phyloP scores from a whole-genome alignment of 2,797 vertebrate species.

The Cyprinella venusta region DNA sequence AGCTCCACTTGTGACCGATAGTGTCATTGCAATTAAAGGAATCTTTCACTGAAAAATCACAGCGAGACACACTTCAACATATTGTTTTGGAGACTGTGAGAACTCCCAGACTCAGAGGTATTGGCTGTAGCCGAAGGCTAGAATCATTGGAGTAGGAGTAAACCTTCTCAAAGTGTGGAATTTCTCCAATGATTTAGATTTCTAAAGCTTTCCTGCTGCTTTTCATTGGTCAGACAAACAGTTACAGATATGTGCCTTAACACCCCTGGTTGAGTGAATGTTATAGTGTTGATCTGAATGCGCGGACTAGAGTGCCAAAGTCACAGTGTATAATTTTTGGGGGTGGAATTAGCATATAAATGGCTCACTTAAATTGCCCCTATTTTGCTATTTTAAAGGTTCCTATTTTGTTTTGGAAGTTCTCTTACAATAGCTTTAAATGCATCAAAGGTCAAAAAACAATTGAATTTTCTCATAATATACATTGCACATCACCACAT shows the following conservation, averaged over 20 bases:
- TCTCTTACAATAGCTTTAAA: neutral
- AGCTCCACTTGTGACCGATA: conserved; percentile 60
- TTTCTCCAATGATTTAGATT: neutral
- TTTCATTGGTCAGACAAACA: neutral
- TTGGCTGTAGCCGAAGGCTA: conserved; percentile 51
- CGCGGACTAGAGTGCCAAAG: neutral
- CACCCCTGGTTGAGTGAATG: neutral
- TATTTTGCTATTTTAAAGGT: neutral
- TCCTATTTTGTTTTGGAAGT: neutral
- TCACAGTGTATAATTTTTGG: neutral
- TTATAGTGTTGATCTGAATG: neutral
- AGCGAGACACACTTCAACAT: conserved; percentile 39
- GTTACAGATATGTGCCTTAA: neutral
- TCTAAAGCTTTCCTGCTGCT: neutral
- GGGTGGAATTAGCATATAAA: conserved; percentile 6
- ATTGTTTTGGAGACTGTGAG: conserved; percentile 49
- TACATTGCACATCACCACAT: too few relatives aligned
- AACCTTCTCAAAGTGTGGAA: conserved; percentile 34
- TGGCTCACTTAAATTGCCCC: neutral
- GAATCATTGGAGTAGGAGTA: conserved; percentile 53
- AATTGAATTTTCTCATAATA: too few relatives aligned
- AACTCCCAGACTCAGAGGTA: conserved; percentile 44
- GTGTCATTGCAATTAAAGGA: conserved; percentile 66
- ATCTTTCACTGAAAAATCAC: neutral
- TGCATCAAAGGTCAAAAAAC: neutral